phyloP scores from a whole-genome alignment of 2,888 invertebrate genomes.

The Rosalia funebris region DNA sequence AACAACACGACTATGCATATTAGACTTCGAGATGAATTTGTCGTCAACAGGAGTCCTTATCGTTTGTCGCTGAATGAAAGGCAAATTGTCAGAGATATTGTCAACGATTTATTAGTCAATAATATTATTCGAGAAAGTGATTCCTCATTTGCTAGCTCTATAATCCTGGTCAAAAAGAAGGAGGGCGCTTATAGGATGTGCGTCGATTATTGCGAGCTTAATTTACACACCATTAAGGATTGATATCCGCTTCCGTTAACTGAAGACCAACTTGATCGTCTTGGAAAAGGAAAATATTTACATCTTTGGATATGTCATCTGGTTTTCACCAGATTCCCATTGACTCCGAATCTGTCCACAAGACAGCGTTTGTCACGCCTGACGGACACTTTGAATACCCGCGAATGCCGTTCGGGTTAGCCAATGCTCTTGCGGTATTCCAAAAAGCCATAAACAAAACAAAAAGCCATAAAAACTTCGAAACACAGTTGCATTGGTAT shows the following conservation, averaged over 20 bases:
- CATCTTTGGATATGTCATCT: conserved; percentile 47
- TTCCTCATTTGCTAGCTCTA: conserved; percentile 34
- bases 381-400: conserved; percentile 54
- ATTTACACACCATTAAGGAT: conserved; percentile 44
- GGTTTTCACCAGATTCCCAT: conserved; percentile 56
- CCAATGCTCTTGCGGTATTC: conserved; percentile 55
- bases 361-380: conserved; percentile 44
- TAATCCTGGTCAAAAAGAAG: conserved; percentile 35
- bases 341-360: conserved; percentile 38
- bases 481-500: conserved; percentile 33
- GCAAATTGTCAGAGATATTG: conserved; percentile 29
- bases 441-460: conserved; percentile 46
- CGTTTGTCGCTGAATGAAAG: conserved; percentile 28
- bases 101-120: conserved; percentile 29
- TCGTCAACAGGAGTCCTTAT: conserved; percentile 32
- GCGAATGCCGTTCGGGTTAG: conserved; percentile 55
- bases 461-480: conserved; percentile 28
- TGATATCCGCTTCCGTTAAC: conserved; percentile 46
- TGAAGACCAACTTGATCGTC: conserved; percentile 44
- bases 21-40: conserved; percentile 25
- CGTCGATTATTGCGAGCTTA: conserved; percentile 44
- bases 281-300: conserved; percentile 45
- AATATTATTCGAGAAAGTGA: conserved; percentile 32
- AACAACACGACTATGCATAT: conserved; percentile 30
- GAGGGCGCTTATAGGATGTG: conserved; percentile 34